Conservation (phyloP, 2,797 vertebrate genomes). For the Aulostomus chinensis region DNA sequence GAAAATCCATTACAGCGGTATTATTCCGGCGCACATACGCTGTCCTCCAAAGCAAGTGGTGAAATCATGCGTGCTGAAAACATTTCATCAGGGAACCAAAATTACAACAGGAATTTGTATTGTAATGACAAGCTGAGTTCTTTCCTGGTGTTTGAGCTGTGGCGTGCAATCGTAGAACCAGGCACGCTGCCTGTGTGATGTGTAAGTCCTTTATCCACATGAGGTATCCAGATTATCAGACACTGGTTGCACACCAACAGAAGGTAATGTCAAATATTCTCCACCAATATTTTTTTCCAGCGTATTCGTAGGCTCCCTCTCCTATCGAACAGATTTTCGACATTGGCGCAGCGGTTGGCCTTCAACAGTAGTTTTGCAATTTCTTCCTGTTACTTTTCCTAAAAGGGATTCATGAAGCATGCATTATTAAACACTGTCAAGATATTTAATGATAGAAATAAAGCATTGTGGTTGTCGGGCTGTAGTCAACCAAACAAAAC, state of each 20-base stretch:
- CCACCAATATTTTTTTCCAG: too few species aligned
- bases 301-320: too few species aligned
- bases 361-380: too few species aligned
- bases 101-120: constrained; percentile 26
- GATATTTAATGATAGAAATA: too few species aligned
- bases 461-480: too few species aligned
- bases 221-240: not conserved
- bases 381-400: too few species aligned
- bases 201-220: not conserved
- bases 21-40: constrained; percentile 25
- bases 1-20: constrained; percentile 51
- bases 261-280: too few species aligned
- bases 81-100: constrained; percentile 38
- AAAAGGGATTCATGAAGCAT: too few species aligned
- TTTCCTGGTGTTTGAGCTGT: constrained; percentile 15
- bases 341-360: too few species aligned
- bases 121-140: constrained; percentile 24
- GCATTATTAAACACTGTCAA: too few species aligned
- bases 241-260: not conserved
- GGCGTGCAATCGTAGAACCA: not conserved
- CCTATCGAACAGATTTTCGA: too few species aligned
- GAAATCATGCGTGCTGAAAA: constrained; percentile 46
- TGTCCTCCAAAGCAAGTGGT: constrained; percentile 30
- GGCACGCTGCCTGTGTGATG: constrained; percentile 1
- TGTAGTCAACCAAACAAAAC: too few species aligned